Base-by-base conservation (phyloP, 2,113 vertebrate genomes). In the Vanacampus margaritifer region DNA sequence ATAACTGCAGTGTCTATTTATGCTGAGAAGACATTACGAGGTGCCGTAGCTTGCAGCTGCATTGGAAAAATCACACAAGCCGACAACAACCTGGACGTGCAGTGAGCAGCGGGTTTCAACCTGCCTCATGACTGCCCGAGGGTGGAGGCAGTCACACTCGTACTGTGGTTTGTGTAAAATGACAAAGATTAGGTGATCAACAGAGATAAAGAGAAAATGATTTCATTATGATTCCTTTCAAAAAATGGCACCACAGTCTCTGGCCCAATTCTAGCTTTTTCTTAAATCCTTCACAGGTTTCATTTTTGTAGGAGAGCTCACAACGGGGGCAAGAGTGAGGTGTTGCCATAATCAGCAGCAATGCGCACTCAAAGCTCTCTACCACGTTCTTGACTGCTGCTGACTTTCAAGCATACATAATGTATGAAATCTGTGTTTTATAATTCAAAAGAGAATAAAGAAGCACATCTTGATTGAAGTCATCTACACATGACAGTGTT, bases 371-470 rank as follows among this genome's bases (percentile, higher is more conserved):
- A 62, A 62, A 80, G 76, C 69, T 71, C 73, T 79, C 64, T 67
- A 36, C 23, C 48, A 66, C 81, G 75, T 83, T 72, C 76, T 72
- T 77, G 69, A 83, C 85, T 75, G 71, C 78, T 78, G 84, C 79
- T 78, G 82, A 86, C 73, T 75, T 84, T 69, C 68, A 46, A 45
- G 71, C 77, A 89, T 89, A 75, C 79, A 88, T 90, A 84, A 91
- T 84, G 75, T 50, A 89, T 88, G 77, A 85, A 82, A 84, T 69
- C 64, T 69, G 75, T 69, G 75, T 80, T 84, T 82, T 76, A 88
- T 89, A 88, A 90, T 89, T 90, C 79, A 90, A 79, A 67, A 81
- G 73, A 84, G 72, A 73, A 85, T 70, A 84, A 63, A 63, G 65
- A 88, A 81, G 71, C 74, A 69, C 45, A 77, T 51, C 73, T 72